These are phyloP conservation scores for Tiliacea citrago DNA, from an alignment of 2,888 invertebrate species.

Conservation along the genomic window DNA sequence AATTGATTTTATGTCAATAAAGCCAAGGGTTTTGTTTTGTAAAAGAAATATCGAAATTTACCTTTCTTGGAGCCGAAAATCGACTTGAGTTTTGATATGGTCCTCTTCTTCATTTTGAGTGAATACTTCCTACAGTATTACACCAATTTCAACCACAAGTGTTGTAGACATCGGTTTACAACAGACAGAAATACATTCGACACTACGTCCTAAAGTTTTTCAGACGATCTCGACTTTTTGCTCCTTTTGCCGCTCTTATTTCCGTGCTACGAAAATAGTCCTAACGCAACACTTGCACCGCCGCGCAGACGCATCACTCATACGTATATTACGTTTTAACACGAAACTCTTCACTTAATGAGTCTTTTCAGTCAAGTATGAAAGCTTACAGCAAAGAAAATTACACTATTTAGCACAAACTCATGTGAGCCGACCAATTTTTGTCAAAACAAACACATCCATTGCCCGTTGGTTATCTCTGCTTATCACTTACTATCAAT, in stretches of 20 bases:
- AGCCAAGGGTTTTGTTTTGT: background rate
- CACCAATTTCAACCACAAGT: constrained; percentile 77
- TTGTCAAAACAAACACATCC: constrained; percentile 62
- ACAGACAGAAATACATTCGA: constrained; percentile 87
- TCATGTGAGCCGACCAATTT: constrained; percentile 49
- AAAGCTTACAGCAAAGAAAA: constrained; percentile 32
- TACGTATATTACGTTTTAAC: constrained; percentile 69
- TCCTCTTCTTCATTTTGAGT: constrained; percentile 87
- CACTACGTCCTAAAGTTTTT: constrained; percentile 89
- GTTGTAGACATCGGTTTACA: constrained; percentile 82
- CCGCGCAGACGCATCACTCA: constrained; percentile 88
- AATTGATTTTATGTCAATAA: background rate
- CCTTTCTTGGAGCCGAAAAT: constrained; percentile 88
- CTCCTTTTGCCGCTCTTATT: constrained; percentile 90
- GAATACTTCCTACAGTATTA: constrained; percentile 64
- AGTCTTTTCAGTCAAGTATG: constrained; percentile 31
- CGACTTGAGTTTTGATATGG: constrained; percentile 87
- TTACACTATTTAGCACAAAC: constrained; percentile 42
- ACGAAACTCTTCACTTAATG: constrained; percentile 59
- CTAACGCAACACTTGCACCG: constrained; percentile 88
- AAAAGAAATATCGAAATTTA: constrained; percentile 61
- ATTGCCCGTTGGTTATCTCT: constrained; percentile 72
- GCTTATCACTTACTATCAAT: constrained; percentile 78
- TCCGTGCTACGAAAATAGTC: constrained; percentile 91
- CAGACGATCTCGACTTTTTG: constrained; percentile 87